Base-by-base conservation (phyloP, 2,797 vertebrate species). In the Anguilla marmorata region DNA sequence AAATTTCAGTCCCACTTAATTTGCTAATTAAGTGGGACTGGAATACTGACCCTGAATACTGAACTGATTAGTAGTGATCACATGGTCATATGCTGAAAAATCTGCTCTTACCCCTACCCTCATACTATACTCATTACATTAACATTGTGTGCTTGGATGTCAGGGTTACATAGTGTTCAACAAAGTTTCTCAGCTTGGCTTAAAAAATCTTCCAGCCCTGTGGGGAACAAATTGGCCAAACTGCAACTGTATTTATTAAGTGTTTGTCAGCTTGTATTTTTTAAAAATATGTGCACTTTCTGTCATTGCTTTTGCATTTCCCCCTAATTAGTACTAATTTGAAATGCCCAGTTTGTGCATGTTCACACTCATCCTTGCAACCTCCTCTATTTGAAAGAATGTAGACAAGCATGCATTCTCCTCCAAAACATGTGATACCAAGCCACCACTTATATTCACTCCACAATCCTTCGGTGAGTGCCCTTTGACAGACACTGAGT, bases 41-140 rank as follows among this genome's bases (percentile, higher is more conserved):
- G 19, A 76, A 41, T 76, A 33, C 69, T 76, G 33, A 41, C 37
- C 33, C 14, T 5, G 41, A 76, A 19, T 37, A 76, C 14, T 16
- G 16, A 58, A 76, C 16, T 76, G 74, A 76, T 76, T 76, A 76
- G 74, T 74, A 21, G 74, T 74, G 30, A 74, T 76, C 37, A 37
- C 74, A 21, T 16, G 30, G 27, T 33, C 66, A 11, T 27, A 72
- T 72, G 30, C 27, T 72, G 0, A 30, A 72, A 72, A 7, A 72
- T 27, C 6, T 72, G 8, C 6, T 27, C 30, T 74, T 8, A 74
- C 27, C 3, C 11, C 27, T 30, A 74, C 1, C 69, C 30, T 74
- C 9, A 12, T 9, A 12, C 1, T 74, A 11, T 2, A 12, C 11
- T 24, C 21, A 7, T n/a, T n/a, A n/a, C 24, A 24, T n/a, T 63